Conservation (phyloP, 2,888 invertebrate species). For the Erebia epiphron region DNA sequence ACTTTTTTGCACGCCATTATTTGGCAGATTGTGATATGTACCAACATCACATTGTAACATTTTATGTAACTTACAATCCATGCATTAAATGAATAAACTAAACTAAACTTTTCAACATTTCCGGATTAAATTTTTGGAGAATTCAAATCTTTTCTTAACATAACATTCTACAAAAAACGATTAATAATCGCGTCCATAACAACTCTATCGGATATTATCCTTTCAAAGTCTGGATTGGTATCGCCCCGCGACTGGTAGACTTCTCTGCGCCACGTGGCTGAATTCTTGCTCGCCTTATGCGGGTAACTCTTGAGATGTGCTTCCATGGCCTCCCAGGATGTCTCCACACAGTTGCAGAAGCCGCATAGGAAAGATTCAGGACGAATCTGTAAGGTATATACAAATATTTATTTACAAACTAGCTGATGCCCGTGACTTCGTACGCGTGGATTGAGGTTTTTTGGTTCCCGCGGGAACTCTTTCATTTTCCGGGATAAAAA, state of each 20-base stretch:
- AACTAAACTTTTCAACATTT: not conserved
- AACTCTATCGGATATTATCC: not conserved
- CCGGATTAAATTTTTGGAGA: too few relatives aligned
- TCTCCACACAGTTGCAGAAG: constrained; percentile 45
- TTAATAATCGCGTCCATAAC: not conserved
- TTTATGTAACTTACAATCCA: too few relatives aligned
- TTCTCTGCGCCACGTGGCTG: constrained; percentile 39
- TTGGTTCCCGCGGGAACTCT: too few relatives aligned
- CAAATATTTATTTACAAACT: too few relatives aligned
- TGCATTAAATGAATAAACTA: too few relatives aligned
- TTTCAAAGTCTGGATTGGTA: not conserved
- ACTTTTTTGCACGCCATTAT: too few relatives aligned
- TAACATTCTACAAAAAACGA: not conserved
- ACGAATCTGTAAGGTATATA: constrained; percentile 24
- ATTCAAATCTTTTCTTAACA: not conserved
- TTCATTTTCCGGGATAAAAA: too few relatives aligned
- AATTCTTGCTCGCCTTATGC: constrained; percentile 43
- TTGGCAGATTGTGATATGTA: too few relatives aligned
- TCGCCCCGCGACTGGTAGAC: constrained; percentile 23
- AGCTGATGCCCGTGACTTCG: too few relatives aligned
- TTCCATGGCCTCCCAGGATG: constrained; percentile 40
- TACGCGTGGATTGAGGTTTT: too few relatives aligned
- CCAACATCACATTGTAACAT: too few relatives aligned
- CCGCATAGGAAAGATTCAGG: constrained; percentile 50
- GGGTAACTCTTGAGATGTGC: constrained; percentile 41